Conservation (phyloP, 2,888 invertebrate species). For the Serripes groenlandicus region DNA sequence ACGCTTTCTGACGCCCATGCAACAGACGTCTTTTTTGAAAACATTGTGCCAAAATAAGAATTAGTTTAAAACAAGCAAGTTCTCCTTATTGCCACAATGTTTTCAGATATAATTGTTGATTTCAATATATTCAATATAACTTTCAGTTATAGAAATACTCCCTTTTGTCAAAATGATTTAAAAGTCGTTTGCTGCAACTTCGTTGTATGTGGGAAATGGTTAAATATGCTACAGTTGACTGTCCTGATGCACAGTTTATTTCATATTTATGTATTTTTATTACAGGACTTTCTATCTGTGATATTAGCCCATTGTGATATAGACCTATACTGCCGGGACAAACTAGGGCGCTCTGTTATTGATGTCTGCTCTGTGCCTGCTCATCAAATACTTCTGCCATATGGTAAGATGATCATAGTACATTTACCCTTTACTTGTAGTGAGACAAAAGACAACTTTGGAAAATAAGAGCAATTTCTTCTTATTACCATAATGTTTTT, state of each 20-base stretch:
- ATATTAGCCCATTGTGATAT: slow-evolving; percentile 75
- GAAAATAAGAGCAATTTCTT: too few relatives aligned
- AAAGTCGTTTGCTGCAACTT: neutral
- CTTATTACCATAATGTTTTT: too few relatives aligned
- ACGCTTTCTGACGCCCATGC: neutral
- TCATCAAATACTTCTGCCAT: slow-evolving; percentile 68
- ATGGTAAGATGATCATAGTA: slow-evolving; percentile 73
- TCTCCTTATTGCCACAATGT: neutral
- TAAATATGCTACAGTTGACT: neutral
- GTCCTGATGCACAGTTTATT: neutral
- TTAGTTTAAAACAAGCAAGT: neutral
- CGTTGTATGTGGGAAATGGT: neutral
- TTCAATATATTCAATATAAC: neutral
- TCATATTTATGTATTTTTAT: slow-evolving; percentile 16
- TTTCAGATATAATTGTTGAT: neutral
- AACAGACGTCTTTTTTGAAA: neutral
- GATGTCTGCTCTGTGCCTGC: slow-evolving; percentile 80
- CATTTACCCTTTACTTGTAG: too few relatives aligned
- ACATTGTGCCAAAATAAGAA: neutral
- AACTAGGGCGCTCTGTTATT: slow-evolving; percentile 76
- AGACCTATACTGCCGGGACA: slow-evolving; percentile 77
- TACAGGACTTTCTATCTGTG: slow-evolving; percentile 81
- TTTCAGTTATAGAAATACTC: too few relatives aligned
- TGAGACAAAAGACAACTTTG: too few relatives aligned
- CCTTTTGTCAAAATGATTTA: neutral